Evolutionary conservation across 64 coral and sea anemone species (phyloP).

Genomic region (Anthopleura sola): DNA sequence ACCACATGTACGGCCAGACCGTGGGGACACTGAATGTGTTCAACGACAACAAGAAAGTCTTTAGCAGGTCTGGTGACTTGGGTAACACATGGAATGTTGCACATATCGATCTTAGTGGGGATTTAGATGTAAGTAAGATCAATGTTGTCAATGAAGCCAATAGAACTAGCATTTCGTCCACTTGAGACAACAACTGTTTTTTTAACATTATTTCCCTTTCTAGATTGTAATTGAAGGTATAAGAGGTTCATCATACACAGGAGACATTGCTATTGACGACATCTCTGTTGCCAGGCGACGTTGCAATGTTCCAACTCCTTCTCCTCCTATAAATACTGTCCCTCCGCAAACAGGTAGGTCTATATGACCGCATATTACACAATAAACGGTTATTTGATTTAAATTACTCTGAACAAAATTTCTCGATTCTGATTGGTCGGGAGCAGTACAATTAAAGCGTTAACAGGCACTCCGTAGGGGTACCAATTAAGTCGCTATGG

Average conservation of each 20-base stretch:
- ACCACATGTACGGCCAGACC: slow-evolving; percentile 40
- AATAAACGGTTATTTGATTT: too few species aligned
- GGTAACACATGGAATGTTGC: slow-evolving; percentile 27
- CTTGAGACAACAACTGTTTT: not conserved
- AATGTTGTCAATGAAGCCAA: not conserved
- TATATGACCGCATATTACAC: too few species aligned
- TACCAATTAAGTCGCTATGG: too few species aligned
- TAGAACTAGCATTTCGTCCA: too few species aligned
- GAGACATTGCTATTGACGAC: slow-evolving; percentile 22
- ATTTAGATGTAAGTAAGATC: not conserved
- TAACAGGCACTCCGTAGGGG: too few species aligned
- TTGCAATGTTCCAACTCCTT: not conserved
- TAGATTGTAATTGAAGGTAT: slow-evolving; percentile 7
- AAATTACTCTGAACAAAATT: too few species aligned
- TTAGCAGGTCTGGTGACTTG: slow-evolving; percentile 25
- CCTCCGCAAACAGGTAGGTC: not conserved
- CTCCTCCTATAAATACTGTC: not conserved
- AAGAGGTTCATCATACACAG: not conserved
- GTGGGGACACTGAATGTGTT: slow-evolving; percentile 29
- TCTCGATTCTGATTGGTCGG: too few species aligned
- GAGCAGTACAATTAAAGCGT: too few species aligned
- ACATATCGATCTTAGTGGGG: slow-evolving; percentile 4
- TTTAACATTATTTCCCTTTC: too few species aligned
- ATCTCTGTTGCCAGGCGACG: not conserved
- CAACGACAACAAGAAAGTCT: slow-evolving; percentile 15